Evolutionary conservation across 30 jellyfish, hydroid and myxozoan species (phyloP).

Genomic region (Turritopsis dohrnii): DNA sequence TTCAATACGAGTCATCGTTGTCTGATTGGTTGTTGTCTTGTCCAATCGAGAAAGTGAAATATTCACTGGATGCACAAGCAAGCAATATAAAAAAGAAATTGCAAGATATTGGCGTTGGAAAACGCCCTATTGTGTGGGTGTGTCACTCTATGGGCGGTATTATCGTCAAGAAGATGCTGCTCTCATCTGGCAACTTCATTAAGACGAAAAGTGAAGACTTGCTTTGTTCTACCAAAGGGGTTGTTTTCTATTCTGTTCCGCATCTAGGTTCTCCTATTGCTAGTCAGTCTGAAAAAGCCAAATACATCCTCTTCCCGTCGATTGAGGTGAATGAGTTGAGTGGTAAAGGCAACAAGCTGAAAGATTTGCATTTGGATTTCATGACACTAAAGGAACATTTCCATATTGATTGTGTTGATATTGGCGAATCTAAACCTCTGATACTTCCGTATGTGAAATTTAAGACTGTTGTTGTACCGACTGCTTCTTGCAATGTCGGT

Average conservation of each 20-base stretch:
- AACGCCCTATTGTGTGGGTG: constrained; percentile 41
- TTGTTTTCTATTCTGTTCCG: constrained; percentile 33
- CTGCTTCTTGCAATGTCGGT: constrained; percentile 25
- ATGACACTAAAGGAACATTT: neutral
- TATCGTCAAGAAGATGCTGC: constrained; percentile 23
- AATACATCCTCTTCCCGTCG: constrained; percentile 32
- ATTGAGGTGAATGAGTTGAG: constrained; percentile 28
- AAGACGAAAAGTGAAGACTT: neutral
- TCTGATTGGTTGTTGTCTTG: constrained; percentile 34
- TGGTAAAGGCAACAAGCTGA: constrained; percentile 5
- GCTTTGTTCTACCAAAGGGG: constrained; percentile 21
- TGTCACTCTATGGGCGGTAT: constrained; percentile 40
- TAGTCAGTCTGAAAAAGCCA: constrained; percentile 17
- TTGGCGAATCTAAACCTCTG: constrained; percentile 25
- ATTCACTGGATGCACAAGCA: constrained; percentile 26
- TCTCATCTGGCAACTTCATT: neutral
- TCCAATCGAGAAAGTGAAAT: constrained; percentile 22
- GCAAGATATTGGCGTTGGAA: constrained; percentile 32
- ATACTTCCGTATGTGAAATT: constrained; percentile 16
- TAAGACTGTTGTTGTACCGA: constrained; percentile 22
- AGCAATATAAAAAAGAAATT: constrained; percentile 5
- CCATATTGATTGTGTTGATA: constrained; percentile 16
- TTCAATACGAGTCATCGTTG: constrained; percentile 27
- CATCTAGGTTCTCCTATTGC: constrained; percentile 44
- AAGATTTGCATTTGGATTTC: constrained; percentile 3